These are phyloP conservation scores for Hydrocynus forskahlii DNA, from an alignment of 2,797 vertebrate genomes.

Conservation along the genomic window DNA sequence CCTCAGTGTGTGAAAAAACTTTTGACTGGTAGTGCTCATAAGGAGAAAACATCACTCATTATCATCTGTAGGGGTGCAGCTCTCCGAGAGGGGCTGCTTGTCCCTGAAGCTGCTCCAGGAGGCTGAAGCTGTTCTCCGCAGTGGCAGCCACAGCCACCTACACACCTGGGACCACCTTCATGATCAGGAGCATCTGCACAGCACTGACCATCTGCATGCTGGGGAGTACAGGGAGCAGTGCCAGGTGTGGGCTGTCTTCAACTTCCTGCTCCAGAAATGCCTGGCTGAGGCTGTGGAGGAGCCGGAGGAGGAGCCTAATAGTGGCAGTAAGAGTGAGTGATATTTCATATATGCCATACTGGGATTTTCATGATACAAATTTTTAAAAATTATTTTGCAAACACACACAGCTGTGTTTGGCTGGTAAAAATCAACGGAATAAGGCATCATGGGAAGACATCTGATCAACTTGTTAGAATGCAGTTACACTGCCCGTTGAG, in stretches of 20 bases:
- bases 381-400: too few relatives aligned
- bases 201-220: slow-evolving; percentile 14
- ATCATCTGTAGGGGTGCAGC: slow-evolving; percentile 56
- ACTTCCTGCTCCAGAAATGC: slow-evolving; percentile 63
- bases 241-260: slow-evolving; percentile 55
- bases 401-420: too few relatives aligned
- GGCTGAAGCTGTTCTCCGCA: slow-evolving; percentile 47
- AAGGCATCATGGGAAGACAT: too few relatives aligned
- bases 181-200: slow-evolving; percentile 32
- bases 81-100: slow-evolving; percentile 61
- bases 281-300: slow-evolving; percentile 60
- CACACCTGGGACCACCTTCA: slow-evolving; percentile 36
- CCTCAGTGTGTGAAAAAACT: too few relatives aligned
- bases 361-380: too few relatives aligned
- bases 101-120: slow-evolving; percentile 61
- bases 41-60: neutral
- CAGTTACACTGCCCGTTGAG: too few relatives aligned
- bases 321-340: neutral
- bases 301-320: slow-evolving; percentile 38
- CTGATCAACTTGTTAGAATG: too few relatives aligned
- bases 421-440: too few relatives aligned
- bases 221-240: slow-evolving; percentile 27
- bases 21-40: too few relatives aligned
- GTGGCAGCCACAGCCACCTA: slow-evolving; percentile 30
- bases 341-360: neutral